Percentiles rank a stretch among this genome's conserved stretches.
Evolutionary conservation across 2,113 vertebrate species (phyloP).

Genomic region (Marmota flaviventris): DNA sequence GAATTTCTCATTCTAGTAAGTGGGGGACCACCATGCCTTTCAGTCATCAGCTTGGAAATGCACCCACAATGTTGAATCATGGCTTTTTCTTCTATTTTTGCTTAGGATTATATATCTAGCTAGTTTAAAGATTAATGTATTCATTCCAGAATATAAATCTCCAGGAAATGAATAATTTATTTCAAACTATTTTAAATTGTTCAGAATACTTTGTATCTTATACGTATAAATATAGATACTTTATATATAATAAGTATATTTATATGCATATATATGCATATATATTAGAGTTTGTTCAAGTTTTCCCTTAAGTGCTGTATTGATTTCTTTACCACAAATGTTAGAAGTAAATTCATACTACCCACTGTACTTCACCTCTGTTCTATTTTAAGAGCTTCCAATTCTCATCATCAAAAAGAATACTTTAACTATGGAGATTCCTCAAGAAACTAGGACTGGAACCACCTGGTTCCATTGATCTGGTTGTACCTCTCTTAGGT

Average conservation of each 20-base stretch:
- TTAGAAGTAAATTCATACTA: constrained; percentile 30
- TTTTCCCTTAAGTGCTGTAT: background rate
- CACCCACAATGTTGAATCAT: background rate
- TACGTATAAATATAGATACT: background rate
- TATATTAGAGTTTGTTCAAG: background rate
- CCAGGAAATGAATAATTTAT: constrained; percentile 35
- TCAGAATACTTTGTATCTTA: constrained; percentile 27
- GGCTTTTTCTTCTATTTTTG: background rate
- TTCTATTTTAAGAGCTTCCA: constrained; percentile 49
- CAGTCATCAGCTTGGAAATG: background rate
- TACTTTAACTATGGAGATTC: too few relatives aligned
- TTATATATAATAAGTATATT: background rate
- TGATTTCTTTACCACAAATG: constrained; percentile 40
- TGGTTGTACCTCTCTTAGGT: too few relatives aligned
- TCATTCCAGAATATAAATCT: constrained; percentile 23
- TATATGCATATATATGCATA: background rate
- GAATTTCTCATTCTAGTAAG: constrained; percentile 1
- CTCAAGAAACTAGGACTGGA: too few relatives aligned
- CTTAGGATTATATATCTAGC: background rate
- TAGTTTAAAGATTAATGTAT: constrained; percentile 34
- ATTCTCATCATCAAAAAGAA: background rate
- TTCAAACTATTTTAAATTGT: constrained; percentile 50
- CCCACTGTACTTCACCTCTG: background rate
- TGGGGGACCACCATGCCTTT: background rate
- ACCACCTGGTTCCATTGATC: too few relatives aligned